Evolutionary conservation across 1,140 invertebrate genomes (phyloP).

Genomic region (Octopus bimaculoides): DNA sequence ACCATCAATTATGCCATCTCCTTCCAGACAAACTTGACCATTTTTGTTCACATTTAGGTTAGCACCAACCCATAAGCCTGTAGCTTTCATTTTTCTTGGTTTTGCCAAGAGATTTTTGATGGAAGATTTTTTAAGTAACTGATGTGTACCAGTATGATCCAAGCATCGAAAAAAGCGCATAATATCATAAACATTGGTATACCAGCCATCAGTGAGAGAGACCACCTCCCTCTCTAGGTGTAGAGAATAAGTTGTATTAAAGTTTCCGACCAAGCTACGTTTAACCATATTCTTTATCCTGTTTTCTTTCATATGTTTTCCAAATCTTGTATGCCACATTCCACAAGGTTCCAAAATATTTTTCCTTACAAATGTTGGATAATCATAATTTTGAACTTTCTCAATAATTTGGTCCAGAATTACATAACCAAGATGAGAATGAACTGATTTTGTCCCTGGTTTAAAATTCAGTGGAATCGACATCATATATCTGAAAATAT

Average conservation of each 20-base stretch:
- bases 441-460: slow-evolving; percentile 43
- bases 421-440: slow-evolving; percentile 54
- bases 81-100: slow-evolving; percentile 20
- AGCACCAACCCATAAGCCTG: slow-evolving; percentile 33
- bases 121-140: slow-evolving; percentile 34
- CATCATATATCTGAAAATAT: slow-evolving; percentile 44
- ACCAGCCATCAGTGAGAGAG: slow-evolving; percentile 47
- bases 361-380: slow-evolving; percentile 46
- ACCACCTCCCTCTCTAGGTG: slow-evolving; percentile 31
- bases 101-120: slow-evolving; percentile 26
- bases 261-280: neutral
- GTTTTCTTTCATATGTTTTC: neutral
- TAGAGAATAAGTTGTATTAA: neutral
- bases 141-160: slow-evolving; percentile 33
- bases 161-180: slow-evolving; percentile 41
- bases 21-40: slow-evolving; percentile 41
- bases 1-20: slow-evolving; percentile 38
- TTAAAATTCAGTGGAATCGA: slow-evolving; percentile 36
- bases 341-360: slow-evolving; percentile 47
- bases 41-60: slow-evolving; percentile 36
- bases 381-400: slow-evolving; percentile 34
- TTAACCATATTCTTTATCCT: slow-evolving; percentile 1
- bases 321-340: slow-evolving; percentile 50
- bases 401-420: slow-evolving; percentile 54
- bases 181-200: slow-evolving; percentile 47